Evolutionary conservation across 2,797 vertebrate species (phyloP), one percentile per base, ranked within the genome.

Genomic region (Acanthis flammea): DNA sequence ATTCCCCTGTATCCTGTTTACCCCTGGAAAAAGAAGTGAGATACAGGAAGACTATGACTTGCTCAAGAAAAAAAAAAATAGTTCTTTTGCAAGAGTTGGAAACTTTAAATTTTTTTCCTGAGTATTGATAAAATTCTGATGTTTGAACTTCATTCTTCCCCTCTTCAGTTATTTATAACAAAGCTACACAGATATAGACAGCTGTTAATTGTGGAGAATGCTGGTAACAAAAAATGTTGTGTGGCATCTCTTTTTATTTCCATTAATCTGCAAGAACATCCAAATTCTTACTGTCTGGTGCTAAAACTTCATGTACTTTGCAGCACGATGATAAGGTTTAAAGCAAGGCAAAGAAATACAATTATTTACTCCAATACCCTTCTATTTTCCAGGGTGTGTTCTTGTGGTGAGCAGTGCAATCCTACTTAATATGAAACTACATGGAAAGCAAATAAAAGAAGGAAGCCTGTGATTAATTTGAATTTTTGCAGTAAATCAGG

Each of bases 401-500:
- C 33, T 70, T 73, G 39, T 93, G 41, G 44, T 50, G 44, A 92
- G 61, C 47, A 44, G 19, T 45, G 27, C 27, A 21, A 28, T 71
- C 33, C 66, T 81, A n/a, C 48, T 92, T 84, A 58, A 24, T 37
- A 45, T 19, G n/a, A 86, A 93, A 85, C 54, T 86, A 53, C 9
- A 37, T 77, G 78, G 76, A 85, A 87, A 78, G 17, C 71, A 86
- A 88, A 72, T 68, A 73, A 54, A 68, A 91, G 60, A 90, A 88
- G 50, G 35, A 53, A 88, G 25, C 25, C 19, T 72, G 25, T 55
- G 30, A 51, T 73, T 71, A 14, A 50, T 73, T 91, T 92, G 28
- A 77, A 82, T 80, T 92, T 67, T 45, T 45, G 61, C 70, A 67
- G 65, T 63, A 81, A 88, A 93, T 73, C 74, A 86, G 86, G 88